Evolutionary conservation across 1,140 invertebrate species (phyloP).

Genomic region (Cyphomyrmex costatus): DNA sequence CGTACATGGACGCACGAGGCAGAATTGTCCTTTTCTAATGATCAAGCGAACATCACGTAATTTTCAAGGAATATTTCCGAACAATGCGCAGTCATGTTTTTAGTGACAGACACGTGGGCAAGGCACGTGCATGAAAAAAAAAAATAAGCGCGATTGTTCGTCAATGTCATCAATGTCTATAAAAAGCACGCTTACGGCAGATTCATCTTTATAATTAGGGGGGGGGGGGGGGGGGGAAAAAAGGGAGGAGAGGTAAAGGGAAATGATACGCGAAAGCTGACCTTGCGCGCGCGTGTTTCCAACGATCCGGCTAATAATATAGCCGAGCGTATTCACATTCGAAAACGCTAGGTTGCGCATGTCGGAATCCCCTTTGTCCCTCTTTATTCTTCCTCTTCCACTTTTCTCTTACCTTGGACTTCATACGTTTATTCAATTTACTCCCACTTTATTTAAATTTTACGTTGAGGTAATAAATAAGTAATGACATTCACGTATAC

Average conservation of each 20-base stretch:
- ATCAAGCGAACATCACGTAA: not conserved
- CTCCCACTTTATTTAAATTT: not conserved
- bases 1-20: not conserved
- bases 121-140: conserved; percentile 14
- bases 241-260: conserved; percentile 11
- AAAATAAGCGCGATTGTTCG: conserved; percentile 19
- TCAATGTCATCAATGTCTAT: not conserved
- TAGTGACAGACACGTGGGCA: conserved; percentile 23
- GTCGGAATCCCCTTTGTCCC: conserved; percentile 21
- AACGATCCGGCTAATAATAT: conserved; percentile 74
- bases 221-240: too few relatives aligned
- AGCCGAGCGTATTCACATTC: conserved; percentile 49
- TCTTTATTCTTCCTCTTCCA: conserved; percentile 1
- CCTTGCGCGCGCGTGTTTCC: conserved; percentile 66
- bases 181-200: conserved; percentile 47
- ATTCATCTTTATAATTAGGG: conserved; percentile 56
- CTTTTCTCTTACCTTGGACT: not conserved
- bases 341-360: conserved; percentile 34
- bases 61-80: not conserved
- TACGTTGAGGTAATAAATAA: not conserved
- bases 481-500: not conserved
- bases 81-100: conserved; percentile 19
- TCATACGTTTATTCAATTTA: conserved; percentile 18
- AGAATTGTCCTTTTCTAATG: not conserved
- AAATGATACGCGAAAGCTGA: conserved; percentile 45